phyloP scores from a whole-genome alignment of 2,888 invertebrate genomes.

The Leucophenga montana region DNA sequence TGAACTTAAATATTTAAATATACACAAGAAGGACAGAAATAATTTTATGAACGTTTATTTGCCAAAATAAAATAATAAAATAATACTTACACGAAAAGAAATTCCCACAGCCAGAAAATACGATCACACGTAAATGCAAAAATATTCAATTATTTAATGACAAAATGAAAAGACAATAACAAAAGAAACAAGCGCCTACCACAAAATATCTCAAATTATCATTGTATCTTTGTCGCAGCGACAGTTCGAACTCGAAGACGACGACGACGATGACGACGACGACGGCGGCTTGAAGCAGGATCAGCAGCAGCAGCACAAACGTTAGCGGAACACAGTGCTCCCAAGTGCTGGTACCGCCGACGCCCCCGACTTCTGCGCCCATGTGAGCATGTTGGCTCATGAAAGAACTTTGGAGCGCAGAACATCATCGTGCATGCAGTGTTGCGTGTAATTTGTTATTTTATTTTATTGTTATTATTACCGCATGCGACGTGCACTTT shows the following conservation, averaged over 20 bases:
- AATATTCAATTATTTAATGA: slow-evolving; percentile 18
- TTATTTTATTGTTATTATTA: slow-evolving; percentile 71
- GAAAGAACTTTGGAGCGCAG: slow-evolving; percentile 10
- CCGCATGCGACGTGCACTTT: slow-evolving; percentile 67
- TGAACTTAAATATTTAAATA: too few relatives aligned
- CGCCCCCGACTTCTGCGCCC: neutral
- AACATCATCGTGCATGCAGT: slow-evolving; percentile 54
- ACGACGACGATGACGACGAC: too few relatives aligned
- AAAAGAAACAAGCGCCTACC: neutral
- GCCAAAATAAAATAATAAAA: too few relatives aligned
- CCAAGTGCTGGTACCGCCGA: neutral
- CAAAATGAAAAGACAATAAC: slow-evolving; percentile 1
- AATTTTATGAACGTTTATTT: too few relatives aligned
- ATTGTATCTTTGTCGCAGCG: neutral
- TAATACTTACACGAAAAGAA: too few relatives aligned
- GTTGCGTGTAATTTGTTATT: slow-evolving; percentile 71
- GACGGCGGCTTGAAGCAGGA: slow-evolving; percentile 4
- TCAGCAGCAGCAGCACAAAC: neutral
- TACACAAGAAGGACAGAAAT: too few relatives aligned
- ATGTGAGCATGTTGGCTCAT: slow-evolving; percentile 19
- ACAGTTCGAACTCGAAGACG: too few relatives aligned
- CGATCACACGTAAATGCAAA: slow-evolving; percentile 13
- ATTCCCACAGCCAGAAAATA: too few relatives aligned
- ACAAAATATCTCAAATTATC: neutral
- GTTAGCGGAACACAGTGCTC: neutral